These are phyloP conservation scores for Aproaerema taeniolella DNA, from an alignment of 2,888 invertebrate species.

Conservation along the genomic window DNA sequence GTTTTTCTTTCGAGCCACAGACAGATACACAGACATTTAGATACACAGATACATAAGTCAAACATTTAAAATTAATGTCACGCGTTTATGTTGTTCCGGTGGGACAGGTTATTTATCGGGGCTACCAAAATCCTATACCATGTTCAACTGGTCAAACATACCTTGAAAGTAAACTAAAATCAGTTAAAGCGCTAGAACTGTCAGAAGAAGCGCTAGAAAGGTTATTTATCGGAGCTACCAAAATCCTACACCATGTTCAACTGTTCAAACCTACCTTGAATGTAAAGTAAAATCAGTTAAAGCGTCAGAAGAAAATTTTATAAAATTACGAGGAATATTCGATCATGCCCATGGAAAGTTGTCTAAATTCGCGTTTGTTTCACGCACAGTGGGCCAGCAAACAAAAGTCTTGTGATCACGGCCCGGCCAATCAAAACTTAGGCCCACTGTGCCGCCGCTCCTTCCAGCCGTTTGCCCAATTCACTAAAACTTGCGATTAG, in stretches of 20 bases:
- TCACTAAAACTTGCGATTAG: constrained; percentile 50
- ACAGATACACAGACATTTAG: too few species aligned
- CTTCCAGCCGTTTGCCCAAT: constrained; percentile 26
- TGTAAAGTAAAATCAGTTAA: background rate
- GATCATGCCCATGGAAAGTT: constrained; percentile 34
- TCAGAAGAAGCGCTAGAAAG: background rate
- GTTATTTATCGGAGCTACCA: background rate
- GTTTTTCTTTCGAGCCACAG: too few species aligned
- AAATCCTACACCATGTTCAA: background rate
- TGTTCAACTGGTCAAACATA: background rate
- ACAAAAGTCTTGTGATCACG: constrained; percentile 31
- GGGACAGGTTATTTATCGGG: background rate
- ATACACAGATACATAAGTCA: too few species aligned
- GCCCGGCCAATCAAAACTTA: constrained; percentile 44
- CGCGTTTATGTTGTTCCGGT: too few species aligned
- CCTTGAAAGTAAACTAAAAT: background rate
- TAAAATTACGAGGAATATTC: too few species aligned
- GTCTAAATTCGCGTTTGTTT: constrained; percentile 35
- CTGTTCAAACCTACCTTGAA: background rate
- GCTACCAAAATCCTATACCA: background rate
- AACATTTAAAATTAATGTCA: too few species aligned
- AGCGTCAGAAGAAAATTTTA: background rate
- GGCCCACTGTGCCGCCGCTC: constrained; percentile 20
- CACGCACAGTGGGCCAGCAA: constrained; percentile 36
- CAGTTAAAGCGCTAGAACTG: background rate